Base-by-base conservation (phyloP, 2,797 vertebrate species). In the Molossus alvarezi region DNA sequence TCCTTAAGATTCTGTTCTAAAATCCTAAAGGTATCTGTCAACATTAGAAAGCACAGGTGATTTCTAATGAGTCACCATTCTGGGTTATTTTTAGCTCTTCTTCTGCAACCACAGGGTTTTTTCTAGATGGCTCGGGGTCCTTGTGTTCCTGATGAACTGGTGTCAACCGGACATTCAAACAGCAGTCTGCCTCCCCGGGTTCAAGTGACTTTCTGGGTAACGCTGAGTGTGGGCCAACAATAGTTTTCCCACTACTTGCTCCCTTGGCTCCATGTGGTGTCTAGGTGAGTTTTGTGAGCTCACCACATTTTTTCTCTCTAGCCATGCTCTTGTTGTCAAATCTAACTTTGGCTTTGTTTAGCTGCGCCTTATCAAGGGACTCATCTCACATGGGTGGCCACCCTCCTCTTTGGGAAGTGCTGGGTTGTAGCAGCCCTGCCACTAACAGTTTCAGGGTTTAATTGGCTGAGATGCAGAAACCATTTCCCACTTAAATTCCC, bases 401-500 rank as follows among this genome's bases (percentile, higher is more conserved):
- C 45, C 57, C 81, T 88, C 1, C 4, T 62, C 48, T 92, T 95
- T 81, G 53, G 58, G 72, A 81, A 58, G 48, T 0, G 13, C n/a
- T 64, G 33, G 80, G 86, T 57, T 41, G 55, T 27, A 79, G 37
- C 37, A 94, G 86, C 64, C 77, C 9, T 84, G 91, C 37, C 29
- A 89, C 94, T 90, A 91, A 86, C 1, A 20, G 23, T 21, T 96
- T 97, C 76, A 76, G 94, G 57, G 83, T 37, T 82, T 90, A 81
- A 89, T 96, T 95, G 95, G 83, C 90, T 73, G 37, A 11, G 1
- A 53, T 81, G 87, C 2, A 84, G 67, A 90, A 95, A 93, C 9
- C 7, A 11, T 92, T 95, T 48, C 45, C 67, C 69, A 76, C 73
- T 97, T 29, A 0, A 85, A 95, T 76, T 72, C 82, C 83, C 76